phyloP scores from a whole-genome alignment of 1,140 invertebrate genomes.

The Eubasilissa regina region DNA sequence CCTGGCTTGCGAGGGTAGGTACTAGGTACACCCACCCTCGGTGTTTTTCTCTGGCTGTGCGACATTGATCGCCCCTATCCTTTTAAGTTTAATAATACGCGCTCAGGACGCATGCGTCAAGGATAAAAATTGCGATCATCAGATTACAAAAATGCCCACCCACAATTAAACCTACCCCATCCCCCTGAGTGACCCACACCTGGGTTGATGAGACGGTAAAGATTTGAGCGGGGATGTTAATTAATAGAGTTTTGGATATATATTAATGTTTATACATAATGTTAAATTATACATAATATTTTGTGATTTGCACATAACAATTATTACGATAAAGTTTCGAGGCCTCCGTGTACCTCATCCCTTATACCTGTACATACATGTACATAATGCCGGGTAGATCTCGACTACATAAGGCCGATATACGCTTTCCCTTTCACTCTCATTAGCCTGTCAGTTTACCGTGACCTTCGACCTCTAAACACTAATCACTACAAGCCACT shows the following conservation, averaged over 20 bases:
- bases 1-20: too few species aligned
- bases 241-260: too few species aligned
- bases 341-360: too few species aligned
- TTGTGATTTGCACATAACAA: too few species aligned
- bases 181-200: too few species aligned
- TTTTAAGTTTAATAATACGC: neutral
- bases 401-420: neutral
- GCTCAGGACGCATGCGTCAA: conserved; percentile 4
- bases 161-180: neutral
- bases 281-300: too few species aligned
- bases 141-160: neutral
- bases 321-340: too few species aligned
- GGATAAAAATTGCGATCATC: conserved; percentile 8
- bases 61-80: conserved; percentile 36
- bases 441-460: conserved; percentile 30
- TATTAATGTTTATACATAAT: too few species aligned
- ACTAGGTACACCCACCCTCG: neutral
- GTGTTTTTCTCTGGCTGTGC: neutral
- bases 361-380: too few species aligned
- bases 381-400: too few species aligned
- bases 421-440: conserved; percentile 33
- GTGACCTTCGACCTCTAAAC: conserved; percentile 37
- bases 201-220: too few species aligned
- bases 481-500: conserved; percentile 28
- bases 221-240: too few species aligned